Base-by-base conservation (phyloP, 2,888 invertebrate species). In the Beris chalybata region DNA sequence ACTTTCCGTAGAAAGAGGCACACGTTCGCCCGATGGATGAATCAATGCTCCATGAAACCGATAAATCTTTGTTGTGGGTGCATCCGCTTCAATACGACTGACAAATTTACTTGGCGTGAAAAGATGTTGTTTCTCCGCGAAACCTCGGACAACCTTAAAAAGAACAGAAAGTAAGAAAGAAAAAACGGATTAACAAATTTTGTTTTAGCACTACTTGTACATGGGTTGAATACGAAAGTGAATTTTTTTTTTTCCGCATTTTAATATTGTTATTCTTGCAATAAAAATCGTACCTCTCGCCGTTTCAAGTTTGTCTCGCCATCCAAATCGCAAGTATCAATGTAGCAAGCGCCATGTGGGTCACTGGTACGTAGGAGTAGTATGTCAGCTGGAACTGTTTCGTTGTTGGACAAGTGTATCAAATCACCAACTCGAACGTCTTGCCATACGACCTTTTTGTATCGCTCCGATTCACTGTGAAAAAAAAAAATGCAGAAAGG, bases 291-390 rank as follows among this genome's bases (percentile, higher is more conserved):
- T 54, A 93, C 92, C 78, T 93, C 88, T 72, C 97, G 85, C 77
- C 95, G 94, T 79, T 97, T 97, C 69, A 97, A 84, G 82, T 97
- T 97, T 54, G 94, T 93, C 82, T 97, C 97, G 9, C 97, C 97
- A 77, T 97, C 97, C 76, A 97, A 83, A 82, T 97, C 97, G 77
- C 95, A 93, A 0, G 97, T 97, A 81, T 97, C 97, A 72, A 97
- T 88, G 82, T 93, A 96, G 78, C 95, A 96, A 67, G 92, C 84
- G 50, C 97, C 97, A 76, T 90, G 86, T 7, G 90, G 86, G 82
- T 94, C 95, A 74, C 95, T 94, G 66, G 94, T 92, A 74, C 91
- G 87, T 69, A 97, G 83, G 67, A 98, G 82, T 69, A 98, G 84
- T 76, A 98, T 90, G 81, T 98, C 98, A 0, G 98, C 97, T 43